A percentile compares a stretch with the other conserved stretches of the same genome.
Evolutionary conservation across 2,797 vertebrate genomes (phyloP).

Genomic region (Melopsittacus undulatus): DNA sequence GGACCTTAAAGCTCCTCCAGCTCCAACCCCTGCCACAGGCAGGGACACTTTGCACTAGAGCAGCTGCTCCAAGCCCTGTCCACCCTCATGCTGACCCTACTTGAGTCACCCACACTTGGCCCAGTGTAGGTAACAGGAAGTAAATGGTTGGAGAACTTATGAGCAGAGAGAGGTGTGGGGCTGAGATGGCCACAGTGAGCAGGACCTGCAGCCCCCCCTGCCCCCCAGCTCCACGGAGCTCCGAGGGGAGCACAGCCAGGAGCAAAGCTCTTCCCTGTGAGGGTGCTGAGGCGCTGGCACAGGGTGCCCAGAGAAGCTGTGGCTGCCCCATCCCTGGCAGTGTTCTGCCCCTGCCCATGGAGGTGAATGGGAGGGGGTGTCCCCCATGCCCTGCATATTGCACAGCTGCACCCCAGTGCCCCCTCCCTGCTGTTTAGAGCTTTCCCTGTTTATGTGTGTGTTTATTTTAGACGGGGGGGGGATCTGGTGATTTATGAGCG

Average conservation of each 20-base stretch:
- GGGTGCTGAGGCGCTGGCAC: neutral
- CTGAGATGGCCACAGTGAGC: neutral
- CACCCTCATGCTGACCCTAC: neutral
- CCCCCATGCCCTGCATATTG: neutral
- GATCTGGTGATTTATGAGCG: no score
- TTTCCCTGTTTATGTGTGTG: neutral
- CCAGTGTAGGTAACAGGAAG: no score
- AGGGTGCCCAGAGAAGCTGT: neutral
- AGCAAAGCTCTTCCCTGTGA: neutral
- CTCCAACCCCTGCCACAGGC: neutral
- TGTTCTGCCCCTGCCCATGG: neutral
- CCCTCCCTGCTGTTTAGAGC: no score
- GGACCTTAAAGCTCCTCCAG: neutral
- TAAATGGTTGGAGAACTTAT: neutral
- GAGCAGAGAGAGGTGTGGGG: neutral
- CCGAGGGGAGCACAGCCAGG: neutral
- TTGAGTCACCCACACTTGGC: neutral
- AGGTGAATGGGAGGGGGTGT: no score
- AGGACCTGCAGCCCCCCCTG: neutral
- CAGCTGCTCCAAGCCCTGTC: neutral
- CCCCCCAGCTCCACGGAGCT: no score
- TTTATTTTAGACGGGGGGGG: neutral
- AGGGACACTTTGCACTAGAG: neutral
- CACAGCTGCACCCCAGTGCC: neutral
- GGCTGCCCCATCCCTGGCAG: no score